These are phyloP conservation scores for Alligator sinensis DNA, from an alignment of 2,113 vertebrate genomes.

Conservation along the genomic window DNA sequence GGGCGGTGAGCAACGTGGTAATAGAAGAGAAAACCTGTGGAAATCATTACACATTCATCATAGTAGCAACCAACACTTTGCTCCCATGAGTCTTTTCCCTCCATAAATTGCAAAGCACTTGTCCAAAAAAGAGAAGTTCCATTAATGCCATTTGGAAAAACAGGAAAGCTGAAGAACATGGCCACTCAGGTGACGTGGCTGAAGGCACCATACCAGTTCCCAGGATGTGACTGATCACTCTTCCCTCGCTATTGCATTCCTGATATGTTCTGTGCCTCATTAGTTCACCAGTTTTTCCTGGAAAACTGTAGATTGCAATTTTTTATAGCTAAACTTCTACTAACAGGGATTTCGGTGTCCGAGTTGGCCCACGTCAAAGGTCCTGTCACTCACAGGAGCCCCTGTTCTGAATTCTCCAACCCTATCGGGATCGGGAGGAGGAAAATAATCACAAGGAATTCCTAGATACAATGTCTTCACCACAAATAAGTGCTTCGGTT, in stretches of 20 bases:
- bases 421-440: neutral
- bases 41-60: fast-evolving
- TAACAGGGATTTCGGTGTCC: neutral
- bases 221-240: neutral
- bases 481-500: neutral
- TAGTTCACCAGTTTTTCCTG: neutral
- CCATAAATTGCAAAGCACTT: neutral
- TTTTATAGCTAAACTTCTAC: neutral
- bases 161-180: neutral
- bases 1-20: slow-evolving; percentile 88
- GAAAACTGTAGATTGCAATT: neutral
- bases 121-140: neutral
- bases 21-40: slow-evolving; percentile 91
- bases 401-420: neutral
- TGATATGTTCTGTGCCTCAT: neutral
- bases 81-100: neutral
- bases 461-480: neutral
- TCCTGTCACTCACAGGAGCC: neutral
- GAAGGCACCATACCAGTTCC: fast-evolving
- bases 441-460: neutral
- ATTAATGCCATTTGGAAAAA: neutral
- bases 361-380: neutral
- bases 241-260: neutral
- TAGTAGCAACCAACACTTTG: fast-evolving
- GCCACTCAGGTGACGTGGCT: neutral